Conservation (phyloP, 2,797 vertebrate genomes). For the Neosalanx taihuensis region DNA sequence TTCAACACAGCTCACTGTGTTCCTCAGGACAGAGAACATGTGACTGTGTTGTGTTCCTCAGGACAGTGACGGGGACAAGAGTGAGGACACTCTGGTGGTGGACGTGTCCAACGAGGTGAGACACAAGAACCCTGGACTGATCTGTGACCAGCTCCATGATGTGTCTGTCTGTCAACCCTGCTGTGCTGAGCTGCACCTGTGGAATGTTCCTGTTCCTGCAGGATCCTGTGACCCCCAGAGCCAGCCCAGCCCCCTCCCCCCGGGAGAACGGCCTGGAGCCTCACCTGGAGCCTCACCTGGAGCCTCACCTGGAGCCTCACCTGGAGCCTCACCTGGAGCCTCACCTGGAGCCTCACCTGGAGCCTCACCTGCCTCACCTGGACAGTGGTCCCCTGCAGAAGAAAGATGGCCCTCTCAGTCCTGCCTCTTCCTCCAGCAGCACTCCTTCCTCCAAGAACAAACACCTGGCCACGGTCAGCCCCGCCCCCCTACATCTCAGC, state of each 20-base stretch:
- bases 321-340: too few species aligned
- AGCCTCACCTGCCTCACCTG: conserved; percentile 56
- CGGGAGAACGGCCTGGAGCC: conserved; percentile 80
- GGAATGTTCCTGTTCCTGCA: conserved; percentile 40
- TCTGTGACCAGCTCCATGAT: not conserved
- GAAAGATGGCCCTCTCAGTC: conserved; percentile 91
- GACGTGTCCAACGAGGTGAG: conserved; percentile 94
- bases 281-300: too few species aligned
- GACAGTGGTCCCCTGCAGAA: conserved; percentile 86
- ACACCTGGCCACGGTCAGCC: conserved; percentile 80
- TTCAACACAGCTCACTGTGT: too few species aligned
- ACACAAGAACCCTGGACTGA: not conserved
- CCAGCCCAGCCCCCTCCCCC: conserved; percentile 90
- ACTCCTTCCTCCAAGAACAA: conserved; percentile 96
- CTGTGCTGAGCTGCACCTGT: too few species aligned
- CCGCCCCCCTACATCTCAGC: too few species aligned
- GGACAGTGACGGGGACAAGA: conserved; percentile 97
- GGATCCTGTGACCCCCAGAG: conserved; percentile 87
- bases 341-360: conserved; percentile 56
- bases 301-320: too few species aligned
- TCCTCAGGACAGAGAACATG: too few species aligned
- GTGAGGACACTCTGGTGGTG: conserved; percentile 89
- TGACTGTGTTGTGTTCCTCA: conserved; percentile 48
- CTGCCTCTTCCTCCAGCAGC: conserved; percentile 93
- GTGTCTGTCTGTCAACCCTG: not conserved